Evolutionary conservation across 2,797 vertebrate species (phyloP), one percentile per base, ranked within the genome.

Genomic region (Etheostoma perlongum): DNA sequence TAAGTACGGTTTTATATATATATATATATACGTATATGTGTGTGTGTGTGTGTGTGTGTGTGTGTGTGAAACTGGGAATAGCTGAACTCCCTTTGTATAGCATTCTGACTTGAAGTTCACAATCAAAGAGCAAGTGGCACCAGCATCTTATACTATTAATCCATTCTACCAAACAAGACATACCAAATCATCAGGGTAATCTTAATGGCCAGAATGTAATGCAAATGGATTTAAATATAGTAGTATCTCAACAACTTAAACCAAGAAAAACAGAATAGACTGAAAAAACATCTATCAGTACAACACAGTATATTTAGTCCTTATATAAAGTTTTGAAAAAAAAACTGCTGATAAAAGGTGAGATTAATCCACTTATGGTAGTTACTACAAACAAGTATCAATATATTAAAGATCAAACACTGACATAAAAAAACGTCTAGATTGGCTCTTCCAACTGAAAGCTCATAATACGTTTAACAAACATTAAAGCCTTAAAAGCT

Each of bases 81-180:
- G 55, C 30, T 82, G 49, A 65, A 59, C 36, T 78, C 72, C 65
- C 69, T 78, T 67, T 72, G 52, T 69, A 47, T 72, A 78, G 81
- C 88, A 84, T 84, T 88, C 78, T 66, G 51, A 66, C 54, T 67
- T 72, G 2, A 14, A 44, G 69, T 54, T 83, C 68, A 87, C 60
- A 79, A 85, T 75, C 72, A 74, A 72, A 77, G 44, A 72, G 52
- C 79, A 82, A 1, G 6, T 30, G 84, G 58, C 67, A 76, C 73
- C 77, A 61, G 72, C 81, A 75, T 76, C 67, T 60, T 67, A 67
- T 54, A 68, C 73, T 64, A 74, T 66, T 49, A 72, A 67, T 55
- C 27, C 51, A 48, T 76, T 79, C 18, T 60, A 69, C 54, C 9
- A 46, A 79, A 64, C 53, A 59, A 51, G 3, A 67, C 5, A 21